Conservation (phyloP, 2,113 vertebrate genomes). For the Cheirogaleus medius region DNA sequence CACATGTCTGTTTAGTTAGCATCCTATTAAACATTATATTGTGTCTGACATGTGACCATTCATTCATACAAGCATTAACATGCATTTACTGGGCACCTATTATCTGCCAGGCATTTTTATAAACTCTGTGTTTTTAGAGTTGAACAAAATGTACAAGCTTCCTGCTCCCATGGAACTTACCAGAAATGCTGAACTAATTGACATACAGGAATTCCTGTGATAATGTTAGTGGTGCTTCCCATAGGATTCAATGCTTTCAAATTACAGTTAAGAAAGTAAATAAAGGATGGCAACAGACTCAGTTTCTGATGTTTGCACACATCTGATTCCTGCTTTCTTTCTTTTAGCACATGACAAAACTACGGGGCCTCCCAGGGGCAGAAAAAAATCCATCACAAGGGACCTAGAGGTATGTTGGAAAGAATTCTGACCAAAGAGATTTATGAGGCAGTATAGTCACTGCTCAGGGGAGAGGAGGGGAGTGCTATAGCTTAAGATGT, state of each 20-base stretch:
- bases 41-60: background rate
- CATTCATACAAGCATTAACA: background rate
- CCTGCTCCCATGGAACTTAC: background rate
- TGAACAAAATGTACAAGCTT: background rate
- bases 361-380: slow-evolving; percentile 48
- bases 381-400: slow-evolving; percentile 64
- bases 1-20: background rate
- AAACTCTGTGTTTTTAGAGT: background rate
- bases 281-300: background rate
- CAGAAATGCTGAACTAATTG: background rate
- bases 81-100: background rate
- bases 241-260: slow-evolving; percentile 27
- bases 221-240: background rate
- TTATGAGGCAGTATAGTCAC: slow-evolving; percentile 69
- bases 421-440: slow-evolving; percentile 67
- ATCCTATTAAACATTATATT: background rate
- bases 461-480: slow-evolving; percentile 54
- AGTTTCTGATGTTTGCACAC: slow-evolving; percentile 44
- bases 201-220: background rate
- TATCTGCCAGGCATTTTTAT: background rate
- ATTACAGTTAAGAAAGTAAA: slow-evolving; percentile 39
- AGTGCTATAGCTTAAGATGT: slow-evolving; percentile 73
- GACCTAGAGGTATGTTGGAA: slow-evolving; percentile 64
- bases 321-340: slow-evolving; percentile 43
- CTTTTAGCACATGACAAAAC: slow-evolving; percentile 54